Evolutionary conservation across 2,797 vertebrate genomes (phyloP), one percentile per base, ranked within the genome.

Genomic region (Toxotes lorentzi): DNA sequence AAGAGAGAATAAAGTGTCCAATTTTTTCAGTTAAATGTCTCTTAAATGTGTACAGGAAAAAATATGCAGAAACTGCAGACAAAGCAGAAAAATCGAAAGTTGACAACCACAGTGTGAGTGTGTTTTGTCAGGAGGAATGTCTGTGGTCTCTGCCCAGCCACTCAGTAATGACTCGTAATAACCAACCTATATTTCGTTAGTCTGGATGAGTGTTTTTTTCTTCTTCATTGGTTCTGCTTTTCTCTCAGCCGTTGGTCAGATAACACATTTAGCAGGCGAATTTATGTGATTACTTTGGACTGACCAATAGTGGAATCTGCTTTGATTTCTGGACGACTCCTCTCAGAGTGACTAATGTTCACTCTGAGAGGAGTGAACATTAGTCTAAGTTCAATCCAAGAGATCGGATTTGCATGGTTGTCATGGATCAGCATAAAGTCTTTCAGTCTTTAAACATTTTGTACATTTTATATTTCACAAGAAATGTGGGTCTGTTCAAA

Each of bases 71-170:
- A 86, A 88, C 11, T 87, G 86, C 83, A 74, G 78, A 71, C 57
- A 87, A 56, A 76, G 79, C 89, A 89, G 72, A 83, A 91, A 81
- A 77, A 57, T 14, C 21, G 27, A 85, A 86, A 68, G 78, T 84
- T 90, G 78, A 83, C 82, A 88, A 82, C 65, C 82, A 62, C 78
- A 86, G 86, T 79, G 77, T 82, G 79, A 88, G 73, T 86, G 66
- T 84, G 50, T 89, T 89, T 90, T 84, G 73, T 89, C 76, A 79
- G 66, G 74, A 87, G 84, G 82, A 91, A 85, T 81, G 79, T 88
- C 84, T 88, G 85, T 76, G 80, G 89, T 85, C 68, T 83, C 50
- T 68, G 56, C 77, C 53, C 62, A 13, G 51, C 73, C 70, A 27
- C 74, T 75, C 77, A 19, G 70, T 89, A 90, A 89, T 88, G 82